A percentile compares a stretch with the other conserved stretches of the same genome.
phyloP scores from a whole-genome alignment of 2,888 invertebrate genomes.

The Amphiduros pacificus region DNA sequence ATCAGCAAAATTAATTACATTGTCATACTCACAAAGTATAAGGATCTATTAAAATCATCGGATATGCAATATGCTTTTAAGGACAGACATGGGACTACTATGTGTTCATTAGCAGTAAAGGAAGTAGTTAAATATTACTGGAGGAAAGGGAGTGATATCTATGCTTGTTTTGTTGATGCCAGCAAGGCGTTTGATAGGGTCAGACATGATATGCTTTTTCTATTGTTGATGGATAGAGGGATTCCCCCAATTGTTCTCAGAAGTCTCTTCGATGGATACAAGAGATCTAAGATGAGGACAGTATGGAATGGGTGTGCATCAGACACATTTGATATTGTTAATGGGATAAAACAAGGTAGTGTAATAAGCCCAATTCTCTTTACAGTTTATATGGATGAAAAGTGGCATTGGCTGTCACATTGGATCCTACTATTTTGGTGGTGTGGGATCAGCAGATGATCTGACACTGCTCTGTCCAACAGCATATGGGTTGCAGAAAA shows the following conservation, averaged over 20 bases:
- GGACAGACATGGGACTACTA: neutral
- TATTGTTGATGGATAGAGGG: neutral
- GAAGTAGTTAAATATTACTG: neutral
- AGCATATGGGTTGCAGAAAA: neutral
- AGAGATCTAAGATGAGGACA: neutral
- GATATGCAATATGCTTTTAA: neutral
- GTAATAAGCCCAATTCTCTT: neutral
- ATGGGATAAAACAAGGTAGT: neutral
- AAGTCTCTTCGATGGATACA: neutral
- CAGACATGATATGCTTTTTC: neutral
- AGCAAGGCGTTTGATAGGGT: neutral
- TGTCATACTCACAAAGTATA: neutral
- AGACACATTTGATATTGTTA: neutral
- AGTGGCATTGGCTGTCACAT: neutral
- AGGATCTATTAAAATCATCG: neutral
- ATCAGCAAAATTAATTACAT: neutral
- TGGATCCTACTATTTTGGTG: neutral
- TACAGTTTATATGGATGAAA: neutral
- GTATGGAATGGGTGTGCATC: neutral
- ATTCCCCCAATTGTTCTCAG: neutral
- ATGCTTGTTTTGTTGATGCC: neutral
- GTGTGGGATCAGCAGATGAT: neutral
- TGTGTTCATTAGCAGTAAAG: neutral
- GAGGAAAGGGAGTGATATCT: neutral
- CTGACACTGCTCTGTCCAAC: neutral